Conservation (phyloP, 2,113 vertebrate genomes). For the Poeciliopsis turrubarensis region DNA sequence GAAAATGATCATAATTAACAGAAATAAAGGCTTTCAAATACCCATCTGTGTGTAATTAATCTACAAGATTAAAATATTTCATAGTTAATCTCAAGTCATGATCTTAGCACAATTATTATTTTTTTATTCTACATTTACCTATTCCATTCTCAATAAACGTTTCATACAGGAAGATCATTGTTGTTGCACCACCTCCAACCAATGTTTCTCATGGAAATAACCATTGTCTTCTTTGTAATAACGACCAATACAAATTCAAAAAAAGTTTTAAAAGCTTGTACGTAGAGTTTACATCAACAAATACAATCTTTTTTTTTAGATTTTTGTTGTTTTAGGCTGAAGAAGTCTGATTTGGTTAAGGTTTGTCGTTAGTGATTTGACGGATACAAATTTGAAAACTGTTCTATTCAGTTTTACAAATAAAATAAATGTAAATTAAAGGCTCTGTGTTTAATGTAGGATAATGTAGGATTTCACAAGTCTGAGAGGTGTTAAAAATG, state of each 20-base stretch:
- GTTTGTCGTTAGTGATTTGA: neutral
- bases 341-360: neutral
- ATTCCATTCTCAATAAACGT: neutral
- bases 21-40: no score
- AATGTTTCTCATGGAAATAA: neutral
- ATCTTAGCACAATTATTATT: neutral
- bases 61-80: neutral
- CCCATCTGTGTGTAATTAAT: no score
- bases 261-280: neutral
- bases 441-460: neutral
- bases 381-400: neutral
- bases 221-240: neutral
- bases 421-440: neutral
- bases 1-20: no score
- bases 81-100: neutral
- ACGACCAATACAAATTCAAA: neutral
- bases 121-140: neutral
- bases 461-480: neutral
- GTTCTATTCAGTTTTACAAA: neutral
- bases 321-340: no score
- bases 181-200: neutral
- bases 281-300: neutral
- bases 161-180: neutral
- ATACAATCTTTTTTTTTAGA: neutral
- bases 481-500: neutral